Evolutionary conservation across 2,888 invertebrate genomes (phyloP).

Genomic region (Timema podura): DNA sequence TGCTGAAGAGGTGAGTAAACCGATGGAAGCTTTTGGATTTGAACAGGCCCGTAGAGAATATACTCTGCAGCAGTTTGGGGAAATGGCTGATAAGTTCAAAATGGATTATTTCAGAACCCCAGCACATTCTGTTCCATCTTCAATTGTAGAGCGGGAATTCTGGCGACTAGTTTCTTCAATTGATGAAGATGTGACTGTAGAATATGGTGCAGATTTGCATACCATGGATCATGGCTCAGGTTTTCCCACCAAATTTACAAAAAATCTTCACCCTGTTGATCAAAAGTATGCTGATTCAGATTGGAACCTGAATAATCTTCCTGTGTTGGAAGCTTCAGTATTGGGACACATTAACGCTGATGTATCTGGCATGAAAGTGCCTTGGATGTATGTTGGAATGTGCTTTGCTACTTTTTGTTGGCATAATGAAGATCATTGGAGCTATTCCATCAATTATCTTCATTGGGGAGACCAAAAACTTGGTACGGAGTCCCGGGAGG

Average conservation of each 20-base stretch:
- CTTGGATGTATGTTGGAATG: conserved; percentile 99
- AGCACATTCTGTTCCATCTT: conserved; percentile 84
- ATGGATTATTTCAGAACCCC: conserved; percentile 96
- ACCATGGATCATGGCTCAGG: conserved; percentile 97
- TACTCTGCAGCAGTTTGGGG: conserved; percentile 93
- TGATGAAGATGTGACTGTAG: conserved; percentile 95
- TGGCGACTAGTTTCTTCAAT: conserved; percentile 96
- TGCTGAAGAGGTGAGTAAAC: conserved; percentile 85
- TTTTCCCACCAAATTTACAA: conserved; percentile 86
- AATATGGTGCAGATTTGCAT: conserved; percentile 97
- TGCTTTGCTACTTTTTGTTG: conserved; percentile 99
- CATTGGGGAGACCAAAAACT: conserved; percentile 99
- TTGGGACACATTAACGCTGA: conserved; percentile 95
- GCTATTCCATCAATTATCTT: conserved; percentile 97
- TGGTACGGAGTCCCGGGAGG: conserved; percentile 97
- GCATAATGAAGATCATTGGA: conserved; percentile 99
- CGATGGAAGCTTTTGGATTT: conserved; percentile 94
- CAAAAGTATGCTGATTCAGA: conserved; percentile 87
- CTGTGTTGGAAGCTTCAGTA: conserved; percentile 87
- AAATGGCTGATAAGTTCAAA: conserved; percentile 99
- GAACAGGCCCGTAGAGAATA: conserved; percentile 94
- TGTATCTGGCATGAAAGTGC: conserved; percentile 98
- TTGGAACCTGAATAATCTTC: conserved; percentile 98
- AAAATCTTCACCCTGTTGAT: conserved; percentile 71
- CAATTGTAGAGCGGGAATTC: conserved; percentile 91